Base-by-base conservation (phyloP, 2,888 invertebrate genomes). In the Eilema caniola region DNA sequence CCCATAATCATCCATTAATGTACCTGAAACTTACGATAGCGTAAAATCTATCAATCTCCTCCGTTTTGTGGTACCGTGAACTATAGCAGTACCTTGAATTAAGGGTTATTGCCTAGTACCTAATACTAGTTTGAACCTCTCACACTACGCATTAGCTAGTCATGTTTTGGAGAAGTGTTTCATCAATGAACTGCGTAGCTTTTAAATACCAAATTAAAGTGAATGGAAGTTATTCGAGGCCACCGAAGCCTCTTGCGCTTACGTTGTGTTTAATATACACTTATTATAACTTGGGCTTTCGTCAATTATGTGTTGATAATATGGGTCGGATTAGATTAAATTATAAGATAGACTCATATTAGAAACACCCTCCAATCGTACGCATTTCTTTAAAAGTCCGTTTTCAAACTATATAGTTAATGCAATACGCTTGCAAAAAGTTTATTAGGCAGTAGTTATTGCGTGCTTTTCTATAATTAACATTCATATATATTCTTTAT, bases 171-270 rank as follows among this genome's bases (percentile, higher is more conserved):
- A 56, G 61, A 65, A 71, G 73, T 74, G 67, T 71, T 75, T 71
- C 71, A 78, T 77, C 72, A 74, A 81, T 81, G 75, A 72, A 71
- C 73, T 70, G 74, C 67, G 67, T 69, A 71, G 67, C 73, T 71
- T 78, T 67, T 67, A 69, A 75, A 77, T 67, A 80, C 65, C 68
- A 75, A 66, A 80, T 75, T 75, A 77, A 71, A 79, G 74, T 79
- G 77, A 81, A 80, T 79, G 73, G 77, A 74, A 67, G 70, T 41
- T 24, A 62, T 72, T 72, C 69, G 75, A 81, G 72, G 79, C 71
- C 70, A 62, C 72, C 64, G 71, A 59, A 62, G 60, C 37, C 62
- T 47, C 41, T 70, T 66, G 41, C 57, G 66, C 16, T 66, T 62
- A 70, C n/a, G 20, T 31, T 25, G 56, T 61, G 60, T 64, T 56